Evolutionary conservation across 2,888 invertebrate genomes (phyloP).

Genomic region (Macrosoma leucophasiata): DNA sequence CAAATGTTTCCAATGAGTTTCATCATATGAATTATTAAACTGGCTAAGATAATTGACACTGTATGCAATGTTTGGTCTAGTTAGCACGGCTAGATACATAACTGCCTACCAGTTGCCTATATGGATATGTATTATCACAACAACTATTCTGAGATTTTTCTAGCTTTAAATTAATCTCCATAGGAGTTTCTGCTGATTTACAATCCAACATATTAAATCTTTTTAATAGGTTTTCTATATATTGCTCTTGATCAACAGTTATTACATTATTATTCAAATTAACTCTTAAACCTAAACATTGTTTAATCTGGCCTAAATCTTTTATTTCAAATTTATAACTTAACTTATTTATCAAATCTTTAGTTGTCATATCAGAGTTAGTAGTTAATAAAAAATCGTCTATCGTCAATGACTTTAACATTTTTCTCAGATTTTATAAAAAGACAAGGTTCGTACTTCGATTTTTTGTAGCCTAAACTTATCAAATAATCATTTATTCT

Average conservation of each 20-base stretch:
- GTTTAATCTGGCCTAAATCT: slow-evolving; percentile 19
- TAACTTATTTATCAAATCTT: slow-evolving; percentile 13
- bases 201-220: slow-evolving; percentile 19
- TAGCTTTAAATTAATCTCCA: slow-evolving; percentile 22
- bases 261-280: slow-evolving; percentile 6
- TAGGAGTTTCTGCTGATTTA: slow-evolving; percentile 15
- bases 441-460: slow-evolving; percentile 19
- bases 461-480: slow-evolving; percentile 12
- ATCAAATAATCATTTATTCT: slow-evolving; percentile 10
- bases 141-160: slow-evolving; percentile 11
- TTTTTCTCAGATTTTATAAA: slow-evolving; percentile 16
- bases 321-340: slow-evolving; percentile 21
- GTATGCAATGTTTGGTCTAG: slow-evolving; percentile 9
- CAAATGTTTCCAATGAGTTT: slow-evolving; percentile 10
- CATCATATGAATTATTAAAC: slow-evolving; percentile 11
- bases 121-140: slow-evolving; percentile 14
- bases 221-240: slow-evolving; percentile 14
- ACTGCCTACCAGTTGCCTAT: slow-evolving; percentile 25
- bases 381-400: slow-evolving; percentile 22
- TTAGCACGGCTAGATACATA: slow-evolving; percentile 12
- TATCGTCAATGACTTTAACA: slow-evolving; percentile 15
- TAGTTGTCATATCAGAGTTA: slow-evolving; percentile 11
- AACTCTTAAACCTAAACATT: slow-evolving; percentile 21
- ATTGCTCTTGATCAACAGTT: slow-evolving; percentile 17
- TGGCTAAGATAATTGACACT: slow-evolving; percentile 10